Percentiles rank a stretch among this genome's conserved stretches.
These are phyloP conservation scores for Siniperca obscura DNA, from an alignment of 2,797 vertebrate species.

Conservation along the genomic window DNA sequence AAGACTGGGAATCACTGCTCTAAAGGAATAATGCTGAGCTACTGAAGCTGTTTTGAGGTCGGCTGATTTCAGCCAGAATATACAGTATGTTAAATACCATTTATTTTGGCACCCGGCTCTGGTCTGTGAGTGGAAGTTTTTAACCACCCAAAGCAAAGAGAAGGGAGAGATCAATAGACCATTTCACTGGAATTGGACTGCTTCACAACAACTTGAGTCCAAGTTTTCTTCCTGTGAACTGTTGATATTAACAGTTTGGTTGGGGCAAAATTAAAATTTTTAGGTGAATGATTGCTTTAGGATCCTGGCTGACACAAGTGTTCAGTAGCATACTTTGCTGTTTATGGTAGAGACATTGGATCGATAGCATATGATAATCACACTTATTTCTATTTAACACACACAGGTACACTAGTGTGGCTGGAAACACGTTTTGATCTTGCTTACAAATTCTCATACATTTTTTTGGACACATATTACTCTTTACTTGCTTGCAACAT, in stretches of 20 bases:
- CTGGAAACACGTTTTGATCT: not conserved
- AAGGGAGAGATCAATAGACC: constrained; percentile 32
- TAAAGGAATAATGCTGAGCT: constrained; percentile 9
- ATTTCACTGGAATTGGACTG: constrained; percentile 28
- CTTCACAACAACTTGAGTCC: constrained; percentile 6
- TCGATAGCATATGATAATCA: not conserved
- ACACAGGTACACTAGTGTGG: not conserved
- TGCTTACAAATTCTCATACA: not conserved
- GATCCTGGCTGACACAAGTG: not conserved
- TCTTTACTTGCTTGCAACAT: not conserved
- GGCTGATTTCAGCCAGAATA: not conserved
- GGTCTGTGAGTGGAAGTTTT: constrained; percentile 10
- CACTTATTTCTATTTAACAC: constrained; percentile 8
- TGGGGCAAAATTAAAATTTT: not conserved
- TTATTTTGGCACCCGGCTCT: constrained; percentile 21
- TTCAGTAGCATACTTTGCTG: not conserved
- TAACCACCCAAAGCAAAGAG: constrained; percentile 20
- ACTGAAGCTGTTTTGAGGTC: constrained; percentile 5
- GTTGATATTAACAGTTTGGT: not conserved
- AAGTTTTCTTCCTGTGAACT: not conserved
- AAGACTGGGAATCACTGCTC: not conserved
- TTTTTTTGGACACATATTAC: not conserved
- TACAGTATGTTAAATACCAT: constrained; percentile 25
- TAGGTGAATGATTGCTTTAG: not conserved
- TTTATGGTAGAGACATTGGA: not conserved